These are phyloP conservation scores for Caerostris extrusa DNA, from an alignment of 1,140 invertebrate genomes.

Conservation along the genomic window DNA sequence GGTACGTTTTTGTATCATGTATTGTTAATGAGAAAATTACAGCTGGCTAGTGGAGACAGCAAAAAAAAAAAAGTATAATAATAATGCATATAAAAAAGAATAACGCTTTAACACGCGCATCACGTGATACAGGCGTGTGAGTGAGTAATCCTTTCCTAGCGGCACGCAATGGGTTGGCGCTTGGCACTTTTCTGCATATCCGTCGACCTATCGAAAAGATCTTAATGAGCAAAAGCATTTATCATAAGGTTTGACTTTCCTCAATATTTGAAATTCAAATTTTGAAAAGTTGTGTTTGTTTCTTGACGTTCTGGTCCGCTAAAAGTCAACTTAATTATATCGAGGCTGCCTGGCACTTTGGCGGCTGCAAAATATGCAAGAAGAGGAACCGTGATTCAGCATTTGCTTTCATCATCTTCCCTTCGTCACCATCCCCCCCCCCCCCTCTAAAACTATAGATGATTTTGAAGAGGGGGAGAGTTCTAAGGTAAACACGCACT, in stretches of 20 bases:
- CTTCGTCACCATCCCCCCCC: too few relatives aligned
- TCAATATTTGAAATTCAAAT: conserved; percentile 64
- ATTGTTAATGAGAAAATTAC: conserved; percentile 55
- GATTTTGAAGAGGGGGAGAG: not conserved
- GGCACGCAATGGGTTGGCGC: not conserved
- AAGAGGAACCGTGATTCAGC: conserved; percentile 17
- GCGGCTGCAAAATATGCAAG: conserved; percentile 19
- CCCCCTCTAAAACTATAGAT: not conserved
- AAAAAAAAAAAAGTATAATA: too few relatives aligned
- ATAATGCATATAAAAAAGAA: not conserved
- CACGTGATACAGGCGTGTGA: not conserved
- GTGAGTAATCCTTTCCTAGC: not conserved
- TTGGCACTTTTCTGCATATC: conserved; percentile 1
- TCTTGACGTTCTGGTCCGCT: conserved; percentile 9
- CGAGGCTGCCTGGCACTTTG: too few relatives aligned
- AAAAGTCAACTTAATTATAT: conserved; percentile 65
- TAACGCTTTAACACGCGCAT: not conserved
- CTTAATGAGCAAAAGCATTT: conserved; percentile 60
- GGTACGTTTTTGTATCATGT: conserved; percentile 44
- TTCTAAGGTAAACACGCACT: not conserved
- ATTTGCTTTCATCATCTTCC: not conserved
- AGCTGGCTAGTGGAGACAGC: not conserved
- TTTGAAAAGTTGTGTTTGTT: conserved; percentile 64
- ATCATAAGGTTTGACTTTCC: conserved; percentile 51
- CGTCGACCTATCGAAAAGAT: conserved; percentile 36